phyloP scores from a whole-genome alignment of 2,797 vertebrate species.

The Hemibagrus guttatus region DNA sequence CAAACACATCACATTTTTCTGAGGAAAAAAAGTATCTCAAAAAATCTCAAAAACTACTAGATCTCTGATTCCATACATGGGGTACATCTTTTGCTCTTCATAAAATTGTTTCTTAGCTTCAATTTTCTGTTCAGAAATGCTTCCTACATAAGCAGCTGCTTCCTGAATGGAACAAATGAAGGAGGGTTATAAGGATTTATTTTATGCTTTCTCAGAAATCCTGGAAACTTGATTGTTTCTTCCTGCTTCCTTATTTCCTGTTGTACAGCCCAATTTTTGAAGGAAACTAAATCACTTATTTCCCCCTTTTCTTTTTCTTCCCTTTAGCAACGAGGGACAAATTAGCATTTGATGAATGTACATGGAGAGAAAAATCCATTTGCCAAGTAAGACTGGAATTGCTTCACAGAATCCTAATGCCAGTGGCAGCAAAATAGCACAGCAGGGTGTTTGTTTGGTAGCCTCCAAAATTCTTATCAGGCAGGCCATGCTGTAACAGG shows the following conservation, averaged over 20 bases:
- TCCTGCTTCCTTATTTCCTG: not conserved
- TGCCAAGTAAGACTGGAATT: conserved; percentile 44
- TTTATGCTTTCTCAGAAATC: conserved; percentile 18
- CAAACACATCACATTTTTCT: not conserved
- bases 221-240: not conserved
- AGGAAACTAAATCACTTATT: conserved; percentile 48
- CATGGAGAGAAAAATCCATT: conserved; percentile 45
- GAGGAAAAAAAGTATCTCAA: not conserved
- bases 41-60: not conserved
- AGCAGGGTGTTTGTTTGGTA: conserved; percentile 40
- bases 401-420: conserved; percentile 41
- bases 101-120: not conserved
- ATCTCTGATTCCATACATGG: not conserved
- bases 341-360: conserved; percentile 53
- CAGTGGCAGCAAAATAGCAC: conserved; percentile 44
- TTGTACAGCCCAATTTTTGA: conserved; percentile 33
- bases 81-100: not conserved
- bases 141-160: not conserved
- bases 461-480: conserved; percentile 43
- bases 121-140: not conserved
- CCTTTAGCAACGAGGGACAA: conserved; percentile 44
- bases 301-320: conserved; percentile 21
- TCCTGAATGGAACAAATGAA: not conserved
- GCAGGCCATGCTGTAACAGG: conserved; percentile 38
- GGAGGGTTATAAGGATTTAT: not conserved